Conservation (phyloP, 37 sponge, comb jelly and placozoan genomes). For the Halisarca cf. caerulea region DNA sequence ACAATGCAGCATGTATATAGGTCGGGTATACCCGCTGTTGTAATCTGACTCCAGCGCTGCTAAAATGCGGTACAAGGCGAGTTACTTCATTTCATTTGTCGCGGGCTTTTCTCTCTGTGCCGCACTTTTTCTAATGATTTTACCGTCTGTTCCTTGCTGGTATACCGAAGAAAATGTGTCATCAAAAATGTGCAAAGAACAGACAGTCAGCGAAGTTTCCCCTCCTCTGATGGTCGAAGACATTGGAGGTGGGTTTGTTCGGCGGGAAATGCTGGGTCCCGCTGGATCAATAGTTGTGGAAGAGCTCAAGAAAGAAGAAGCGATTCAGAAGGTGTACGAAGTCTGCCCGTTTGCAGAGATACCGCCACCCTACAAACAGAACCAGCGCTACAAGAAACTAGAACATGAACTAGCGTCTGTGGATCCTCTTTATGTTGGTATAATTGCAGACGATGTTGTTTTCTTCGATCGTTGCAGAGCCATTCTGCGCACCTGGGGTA, state of each 20-base stretch:
- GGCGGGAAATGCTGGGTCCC: not conserved
- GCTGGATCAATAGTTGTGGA: not conserved
- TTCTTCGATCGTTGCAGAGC: not conserved
- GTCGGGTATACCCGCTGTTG: no score
- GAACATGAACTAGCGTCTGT: not conserved
- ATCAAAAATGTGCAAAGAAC: no score
- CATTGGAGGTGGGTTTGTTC: not conserved
- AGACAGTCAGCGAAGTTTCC: no score
- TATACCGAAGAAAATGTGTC: no score
- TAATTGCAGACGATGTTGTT: not conserved
- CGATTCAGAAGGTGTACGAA: not conserved
- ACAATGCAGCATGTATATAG: no score
- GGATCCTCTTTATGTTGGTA: not conserved
- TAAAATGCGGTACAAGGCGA: not conserved
- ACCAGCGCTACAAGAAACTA: slow-evolving; percentile 13
- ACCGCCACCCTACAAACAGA: not conserved
- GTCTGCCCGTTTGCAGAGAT: not conserved
- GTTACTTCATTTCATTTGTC: not conserved
- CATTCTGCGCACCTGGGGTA: not conserved
- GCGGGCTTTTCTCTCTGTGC: no score
- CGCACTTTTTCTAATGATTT: no score
- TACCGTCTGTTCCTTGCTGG: no score
- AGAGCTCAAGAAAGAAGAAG: not conserved
- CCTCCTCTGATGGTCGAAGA: not conserved
- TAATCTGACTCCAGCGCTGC: no score